Base-by-base conservation (phyloP, 2,113 vertebrate genomes). In the Oryzias javanicus region DNA sequence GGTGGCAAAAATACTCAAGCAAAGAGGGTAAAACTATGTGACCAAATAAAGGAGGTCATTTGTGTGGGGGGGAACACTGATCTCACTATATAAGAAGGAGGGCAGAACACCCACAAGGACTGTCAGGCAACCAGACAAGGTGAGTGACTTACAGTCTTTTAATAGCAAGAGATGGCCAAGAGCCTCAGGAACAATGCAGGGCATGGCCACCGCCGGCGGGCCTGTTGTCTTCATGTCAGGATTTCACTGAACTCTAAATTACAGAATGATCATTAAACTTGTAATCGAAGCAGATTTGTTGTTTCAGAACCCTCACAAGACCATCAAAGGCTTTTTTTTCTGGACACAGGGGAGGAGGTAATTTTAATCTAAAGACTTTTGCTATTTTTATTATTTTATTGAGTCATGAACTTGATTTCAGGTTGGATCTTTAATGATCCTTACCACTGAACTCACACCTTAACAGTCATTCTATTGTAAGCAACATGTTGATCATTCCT, bases 1-100 rank as follows among this genome's bases (percentile, higher is more conserved):
- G 42, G 50, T 45, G 53, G 55, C 66, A 75, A 73, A 74, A 72
- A 78, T 78, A 87, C 72, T 75, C 50, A n/a, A 48, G 62, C 74
- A 84, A 64, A 67, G 42, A 62, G n/a, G 20, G 2, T 59, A 68
- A 83, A 74, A 70, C 22, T 19, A 40, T 80, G 80, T 91, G 90
- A 76, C 90, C 89, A 90, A 85, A 91, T 86, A 81, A 54, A 90
- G 89, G 41, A 70, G 51, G 82, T 48, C 42, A 24, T 70, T 58
- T 70, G 44, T 76, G 58, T 53, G 64, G 67, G 57, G 35, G 57
- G 56, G 66, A 63, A 67, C 58, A 61, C 14, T 20, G 62, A 78
- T 82, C 67, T 79, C 70, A 68, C 85, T 90, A 90, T 91, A 91
- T 85, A 90, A 90, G 79, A 82, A 69, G 60, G 70, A 64, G 57